Base-by-base conservation (phyloP, 2,113 vertebrate species). In the Scolopax mira region DNA sequence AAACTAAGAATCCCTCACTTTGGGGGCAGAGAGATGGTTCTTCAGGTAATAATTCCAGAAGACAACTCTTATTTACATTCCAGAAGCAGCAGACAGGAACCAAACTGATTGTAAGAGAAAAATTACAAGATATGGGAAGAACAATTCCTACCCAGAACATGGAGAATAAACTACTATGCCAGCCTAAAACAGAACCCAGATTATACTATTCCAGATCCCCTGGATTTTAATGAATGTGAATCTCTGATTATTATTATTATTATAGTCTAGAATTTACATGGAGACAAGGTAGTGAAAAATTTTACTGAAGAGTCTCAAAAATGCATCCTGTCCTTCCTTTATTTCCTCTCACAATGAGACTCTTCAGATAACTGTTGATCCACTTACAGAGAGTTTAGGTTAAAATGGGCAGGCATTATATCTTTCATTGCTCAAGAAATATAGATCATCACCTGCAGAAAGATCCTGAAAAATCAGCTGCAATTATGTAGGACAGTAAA, bases 41-140 rank as follows among this genome's bases (percentile, higher is more conserved):
- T 44, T 70, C 79, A 89, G 62, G 86, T 19, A 90, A 88, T 72
- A 86, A 58, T 65, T 67, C 12, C 11, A 82, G 87, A 95, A 94
- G 73, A 95, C 52, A 97, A 94, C 69, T 79, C 61, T 82, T 48
- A 52, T 64, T 42, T 65, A 65, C 35, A 65, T 96, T 97, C 94
- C 94, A 95, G 73, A 97, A 96, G 67, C 66, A 85, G 86, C 90
- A 93, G 69, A 49, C 35, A 61, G 46, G 41, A 92, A 78, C 49
- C 3, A 3, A 86, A 67, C 52, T n/a, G 39, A 82, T 13, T 71
- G 42, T 30, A 77, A 67, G 22, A 90, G 31, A 70, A 82, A 61
- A 64, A 44, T 46, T 60, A 62, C 62, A 57, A 2, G 0, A 44
- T 25, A 51, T 13, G 28, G 61, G 28, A 83, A 69, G 49, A 70